Base-by-base conservation (phyloP, 2,113 vertebrate genomes). In the Notothenia coriiceps region DNA sequence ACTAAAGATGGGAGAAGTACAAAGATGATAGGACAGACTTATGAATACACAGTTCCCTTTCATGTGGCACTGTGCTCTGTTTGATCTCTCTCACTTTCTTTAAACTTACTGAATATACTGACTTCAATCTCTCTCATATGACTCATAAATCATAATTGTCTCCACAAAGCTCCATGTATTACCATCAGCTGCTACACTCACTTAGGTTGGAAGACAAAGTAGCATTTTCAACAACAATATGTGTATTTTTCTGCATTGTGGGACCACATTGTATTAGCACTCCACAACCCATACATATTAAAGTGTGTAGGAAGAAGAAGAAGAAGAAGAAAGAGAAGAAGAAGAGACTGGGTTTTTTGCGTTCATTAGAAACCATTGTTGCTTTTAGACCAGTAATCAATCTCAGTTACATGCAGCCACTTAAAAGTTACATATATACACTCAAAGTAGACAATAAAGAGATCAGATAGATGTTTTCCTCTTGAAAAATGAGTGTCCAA, bases 1-100 rank as follows among this genome's bases (percentile, higher is more conserved):
- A 72, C 64, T 47, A 61, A 70, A 74, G n/a, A 83, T 50, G 17
- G 72, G 11, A 60, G 59, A 52, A 20, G 20, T 25, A 25, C 29
- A 64, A 55, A 81, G 74, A 57, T 67, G 77, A 81, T 55, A 55
- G 52, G 84, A 82, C 69, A 78, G 65, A 88, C 78, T 77, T 50
- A 50, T 68, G 82, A 83, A 77, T 44, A 63, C 56, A 43, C 44
- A 65, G 63, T 52, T 90, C 12, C 18, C 72, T 82, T 79, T 87
- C 59, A 78, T 65, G 64, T 78, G 66, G 75, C 43, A 2, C 22
- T 84, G 66, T 77, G 51, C 20, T 49, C 54, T 64, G 57, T 86
- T 86, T 88, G 83, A 88, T 76, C 64, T 15, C 43, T 66, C 22
- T 72, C 12, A 49, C 40, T 69, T 50, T 86, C 52, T 20, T 68